Evolutionary conservation across 2,113 vertebrate genomes (phyloP).

Genomic region (Emydocephalus ijimae): DNA sequence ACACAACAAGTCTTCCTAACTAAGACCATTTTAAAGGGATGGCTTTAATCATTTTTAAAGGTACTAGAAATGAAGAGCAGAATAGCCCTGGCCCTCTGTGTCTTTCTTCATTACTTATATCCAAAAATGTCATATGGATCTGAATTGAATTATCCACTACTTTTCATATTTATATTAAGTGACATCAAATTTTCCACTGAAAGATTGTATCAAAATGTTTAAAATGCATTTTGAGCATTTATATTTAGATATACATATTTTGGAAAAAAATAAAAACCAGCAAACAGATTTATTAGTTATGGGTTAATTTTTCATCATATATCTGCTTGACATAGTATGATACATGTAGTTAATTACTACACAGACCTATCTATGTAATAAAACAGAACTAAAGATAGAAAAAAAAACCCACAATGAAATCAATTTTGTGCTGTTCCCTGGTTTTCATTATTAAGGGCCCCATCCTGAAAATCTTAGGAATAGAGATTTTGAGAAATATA

Average conservation of each 20-base stretch:
- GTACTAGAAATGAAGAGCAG: neutral
- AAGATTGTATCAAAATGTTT: neutral
- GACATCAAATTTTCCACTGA: neutral
- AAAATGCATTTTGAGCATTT: neutral
- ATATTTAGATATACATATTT: neutral
- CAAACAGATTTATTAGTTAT: neutral
- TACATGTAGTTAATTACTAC: neutral
- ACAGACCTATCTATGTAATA: neutral
- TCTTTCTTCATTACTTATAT: neutral
- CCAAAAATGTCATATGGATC: neutral
- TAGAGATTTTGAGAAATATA: neutral
- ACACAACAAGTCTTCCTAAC: neutral
- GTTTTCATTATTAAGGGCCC: neutral
- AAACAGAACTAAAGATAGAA: neutral
- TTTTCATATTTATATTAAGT: neutral
- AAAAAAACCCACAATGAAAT: neutral
- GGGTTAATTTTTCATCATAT: neutral
- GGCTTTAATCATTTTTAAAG: neutral
- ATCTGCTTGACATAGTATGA: neutral
- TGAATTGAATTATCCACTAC: neutral
- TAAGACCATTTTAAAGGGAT: neutral
- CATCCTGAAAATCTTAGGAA: neutral
- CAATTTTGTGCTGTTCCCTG: neutral
- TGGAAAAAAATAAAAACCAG: neutral
- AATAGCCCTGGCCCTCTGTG: neutral